Evolutionary conservation across 1,140 invertebrate species (phyloP).

Genomic region (Muscidifurax raptorellus): DNA sequence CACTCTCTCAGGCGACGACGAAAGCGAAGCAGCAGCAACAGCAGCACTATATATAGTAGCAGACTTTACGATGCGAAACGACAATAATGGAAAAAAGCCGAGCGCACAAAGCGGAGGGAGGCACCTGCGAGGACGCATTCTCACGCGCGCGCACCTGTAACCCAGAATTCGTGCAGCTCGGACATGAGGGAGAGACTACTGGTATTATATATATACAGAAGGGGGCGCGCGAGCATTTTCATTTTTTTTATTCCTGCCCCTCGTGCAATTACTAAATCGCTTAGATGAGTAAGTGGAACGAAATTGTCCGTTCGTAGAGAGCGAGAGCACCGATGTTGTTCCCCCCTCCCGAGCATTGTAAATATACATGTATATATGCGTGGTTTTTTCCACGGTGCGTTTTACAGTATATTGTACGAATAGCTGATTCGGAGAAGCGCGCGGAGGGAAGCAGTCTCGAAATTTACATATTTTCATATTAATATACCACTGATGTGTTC

Average conservation of each 20-base stretch:
- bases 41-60: not conserved
- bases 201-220: not conserved
- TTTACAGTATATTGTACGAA: not conserved
- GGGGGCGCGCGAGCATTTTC: constrained; percentile 41
- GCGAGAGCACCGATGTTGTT: not conserved
- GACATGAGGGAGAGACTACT: constrained; percentile 44
- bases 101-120: constrained; percentile 20
- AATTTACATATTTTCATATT: not conserved
- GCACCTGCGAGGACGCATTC: constrained; percentile 71
- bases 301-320: constrained; percentile 30
- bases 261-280: constrained; percentile 49
- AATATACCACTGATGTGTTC: too few species aligned
- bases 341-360: too few species aligned
- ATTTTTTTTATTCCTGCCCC: constrained; percentile 63
- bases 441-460: not conserved
- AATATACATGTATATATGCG: not conserved
- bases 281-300: constrained; percentile 48
- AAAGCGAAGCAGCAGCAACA: not conserved
- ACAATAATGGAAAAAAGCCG: constrained; percentile 60
- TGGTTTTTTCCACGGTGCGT: not conserved
- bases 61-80: constrained; percentile 62
- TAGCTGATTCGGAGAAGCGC: not conserved
- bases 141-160: constrained; percentile 73
- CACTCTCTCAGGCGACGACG: not conserved
- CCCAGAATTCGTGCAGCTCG: constrained; percentile 39